These are phyloP conservation scores for Drosophila helvetica DNA, from an alignment of 2,888 invertebrate species.

Conservation along the genomic window DNA sequence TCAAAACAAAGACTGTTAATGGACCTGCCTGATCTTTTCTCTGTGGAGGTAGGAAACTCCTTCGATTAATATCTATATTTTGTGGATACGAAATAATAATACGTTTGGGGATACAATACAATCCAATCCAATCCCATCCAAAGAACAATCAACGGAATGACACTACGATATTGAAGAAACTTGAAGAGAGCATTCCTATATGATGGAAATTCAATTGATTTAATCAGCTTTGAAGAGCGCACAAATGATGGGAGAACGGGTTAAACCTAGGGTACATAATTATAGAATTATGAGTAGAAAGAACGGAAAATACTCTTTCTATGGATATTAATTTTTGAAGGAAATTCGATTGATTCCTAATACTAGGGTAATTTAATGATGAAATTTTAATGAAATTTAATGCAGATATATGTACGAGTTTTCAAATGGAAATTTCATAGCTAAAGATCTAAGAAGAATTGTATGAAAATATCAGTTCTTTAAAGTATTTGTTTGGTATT, in stretches of 20 bases:
- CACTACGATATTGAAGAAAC: too few species aligned
- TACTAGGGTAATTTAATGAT: too few species aligned
- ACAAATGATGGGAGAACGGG: background rate
- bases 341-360: too few species aligned
- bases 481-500: too few species aligned
- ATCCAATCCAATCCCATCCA: background rate
- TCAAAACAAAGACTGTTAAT: constrained; percentile 32
- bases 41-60: constrained; percentile 24
- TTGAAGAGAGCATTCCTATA: background rate
- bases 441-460: too few species aligned
- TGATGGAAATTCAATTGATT: background rate
- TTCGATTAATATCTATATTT: constrained; percentile 31
- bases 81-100: background rate
- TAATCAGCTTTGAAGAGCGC: too few species aligned
- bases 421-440: too few species aligned
- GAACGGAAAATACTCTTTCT: background rate
- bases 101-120: background rate
- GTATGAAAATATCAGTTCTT: too few species aligned
- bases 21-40: constrained; percentile 23
- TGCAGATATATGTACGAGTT: too few species aligned
- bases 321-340: too few species aligned
- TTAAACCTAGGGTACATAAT: background rate
- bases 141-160: background rate
- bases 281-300: background rate
- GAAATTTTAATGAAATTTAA: too few species aligned